Evolutionary conservation across 1,140 invertebrate genomes (phyloP).

Genomic region (Orussus abietinus): DNA sequence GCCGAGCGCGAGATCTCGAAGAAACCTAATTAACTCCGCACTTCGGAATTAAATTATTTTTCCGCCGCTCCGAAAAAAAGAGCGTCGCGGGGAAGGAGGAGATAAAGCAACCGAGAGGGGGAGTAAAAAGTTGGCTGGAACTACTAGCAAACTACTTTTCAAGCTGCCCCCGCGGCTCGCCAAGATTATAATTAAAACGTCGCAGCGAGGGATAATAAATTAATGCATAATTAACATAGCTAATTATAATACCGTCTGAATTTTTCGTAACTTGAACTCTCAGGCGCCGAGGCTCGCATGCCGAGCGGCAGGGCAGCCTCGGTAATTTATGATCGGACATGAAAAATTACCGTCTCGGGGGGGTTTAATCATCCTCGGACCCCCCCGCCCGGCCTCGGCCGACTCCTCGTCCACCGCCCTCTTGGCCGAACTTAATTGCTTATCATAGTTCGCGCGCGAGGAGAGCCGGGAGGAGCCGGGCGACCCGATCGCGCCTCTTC

Average conservation of each 20-base stretch:
- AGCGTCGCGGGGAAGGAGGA: neutral
- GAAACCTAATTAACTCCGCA: slow-evolving; percentile 34
- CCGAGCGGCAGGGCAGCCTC: slow-evolving; percentile 34
- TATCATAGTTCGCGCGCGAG: slow-evolving; percentile 38
- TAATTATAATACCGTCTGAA: slow-evolving; percentile 50
- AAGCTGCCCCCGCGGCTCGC: slow-evolving; percentile 37
- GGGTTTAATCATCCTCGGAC: slow-evolving; percentile 47
- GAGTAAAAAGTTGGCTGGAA: slow-evolving; percentile 27
- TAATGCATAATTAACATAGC: slow-evolving; percentile 53
- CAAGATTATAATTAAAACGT: slow-evolving; percentile 52
- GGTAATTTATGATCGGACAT: slow-evolving; percentile 52
- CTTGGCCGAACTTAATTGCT: slow-evolving; percentile 36
- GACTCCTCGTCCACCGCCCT: slow-evolving; percentile 13
- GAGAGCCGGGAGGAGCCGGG: no score
- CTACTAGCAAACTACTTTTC: slow-evolving; percentile 46
- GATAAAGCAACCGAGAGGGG: neutral
- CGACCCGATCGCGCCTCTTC: no score
- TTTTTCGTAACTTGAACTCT: slow-evolving; percentile 42
- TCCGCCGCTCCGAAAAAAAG: slow-evolving; percentile 15
- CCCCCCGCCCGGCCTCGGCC: slow-evolving; percentile 13
- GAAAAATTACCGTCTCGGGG: slow-evolving; percentile 50
- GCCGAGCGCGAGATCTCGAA: slow-evolving; percentile 27
- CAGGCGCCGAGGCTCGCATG: slow-evolving; percentile 30
- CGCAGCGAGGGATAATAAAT: slow-evolving; percentile 47
- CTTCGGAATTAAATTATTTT: slow-evolving; percentile 39